These are phyloP conservation scores for Anguilla japonica DNA, from an alignment of 2,113 vertebrate species.

Conservation along the genomic window DNA sequence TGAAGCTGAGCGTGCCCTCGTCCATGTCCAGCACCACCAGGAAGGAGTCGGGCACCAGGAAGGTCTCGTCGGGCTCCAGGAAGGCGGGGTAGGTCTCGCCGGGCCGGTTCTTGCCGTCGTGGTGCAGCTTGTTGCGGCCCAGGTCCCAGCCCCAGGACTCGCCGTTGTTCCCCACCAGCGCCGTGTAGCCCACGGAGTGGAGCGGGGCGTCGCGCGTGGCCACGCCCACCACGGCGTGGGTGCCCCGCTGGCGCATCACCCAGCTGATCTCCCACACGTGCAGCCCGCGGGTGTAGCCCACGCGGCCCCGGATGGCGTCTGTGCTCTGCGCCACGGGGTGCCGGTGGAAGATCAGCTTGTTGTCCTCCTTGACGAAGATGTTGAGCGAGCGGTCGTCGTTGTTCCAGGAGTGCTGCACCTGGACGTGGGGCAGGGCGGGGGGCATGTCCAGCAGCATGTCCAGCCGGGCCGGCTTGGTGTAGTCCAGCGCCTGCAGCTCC, in stretches of 20 bases:
- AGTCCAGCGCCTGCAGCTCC: slow-evolving; percentile 88
- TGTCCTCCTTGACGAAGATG: slow-evolving; percentile 96
- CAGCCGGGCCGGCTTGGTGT: slow-evolving; percentile 88
- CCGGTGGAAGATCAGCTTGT: slow-evolving; percentile 93
- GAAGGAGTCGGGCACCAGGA: slow-evolving; percentile 95
- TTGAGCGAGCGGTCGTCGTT: slow-evolving; percentile 93
- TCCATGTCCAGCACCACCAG: slow-evolving; percentile 99
- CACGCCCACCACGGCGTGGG: slow-evolving; percentile 92
- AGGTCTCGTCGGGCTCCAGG: slow-evolving; percentile 89
- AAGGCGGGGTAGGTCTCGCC: slow-evolving; percentile 92
- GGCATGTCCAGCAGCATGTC: slow-evolving; percentile 97
- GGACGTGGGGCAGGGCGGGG: slow-evolving; percentile 72
- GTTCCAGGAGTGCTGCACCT: slow-evolving; percentile 93
- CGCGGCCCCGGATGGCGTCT: slow-evolving; percentile 88
- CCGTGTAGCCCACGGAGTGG: slow-evolving; percentile 94
- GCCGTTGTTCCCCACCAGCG: slow-evolving; percentile 88
- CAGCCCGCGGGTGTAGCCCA: slow-evolving; percentile 91
- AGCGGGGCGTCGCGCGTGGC: slow-evolving; percentile 86
- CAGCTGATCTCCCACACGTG: slow-evolving; percentile 98
- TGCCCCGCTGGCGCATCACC: slow-evolving; percentile 95
- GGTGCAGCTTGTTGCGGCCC: slow-evolving; percentile 93
- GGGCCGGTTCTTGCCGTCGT: slow-evolving; percentile 92
- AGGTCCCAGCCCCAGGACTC: slow-evolving; percentile 99
- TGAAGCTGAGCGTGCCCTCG: slow-evolving; percentile 92
- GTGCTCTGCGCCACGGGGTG: slow-evolving; percentile 99